A percentile compares a stretch with the other conserved stretches of the same genome.
These are phyloP conservation scores for Rhinichthys osculus DNA, from an alignment of 2,797 vertebrate genomes.

Conservation along the genomic window DNA sequence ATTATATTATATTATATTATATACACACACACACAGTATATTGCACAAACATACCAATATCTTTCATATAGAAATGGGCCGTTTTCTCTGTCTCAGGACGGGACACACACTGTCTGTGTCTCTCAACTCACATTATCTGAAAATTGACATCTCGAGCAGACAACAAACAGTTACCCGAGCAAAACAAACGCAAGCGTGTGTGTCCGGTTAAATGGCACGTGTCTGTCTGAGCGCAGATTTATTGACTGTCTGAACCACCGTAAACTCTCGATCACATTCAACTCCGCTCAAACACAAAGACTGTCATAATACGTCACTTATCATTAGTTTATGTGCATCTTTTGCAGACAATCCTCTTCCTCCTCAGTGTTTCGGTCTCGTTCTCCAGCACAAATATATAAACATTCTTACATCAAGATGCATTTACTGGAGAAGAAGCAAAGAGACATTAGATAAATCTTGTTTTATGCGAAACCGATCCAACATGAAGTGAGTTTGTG, in stretches of 20 bases:
- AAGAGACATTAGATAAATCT: background rate
- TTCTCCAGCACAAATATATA: background rate
- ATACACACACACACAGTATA: background rate
- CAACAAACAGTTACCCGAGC: slow-evolving; percentile 78
- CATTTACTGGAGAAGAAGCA: background rate
- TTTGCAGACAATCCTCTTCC: no score
- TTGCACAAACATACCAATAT: background rate
- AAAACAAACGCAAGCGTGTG: slow-evolving; percentile 71
- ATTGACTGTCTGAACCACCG: slow-evolving; percentile 56
- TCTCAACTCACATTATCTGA: slow-evolving; percentile 74
- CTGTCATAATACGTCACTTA: background rate
- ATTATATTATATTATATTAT: no score
- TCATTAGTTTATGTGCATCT: background rate
- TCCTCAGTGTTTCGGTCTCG: background rate
- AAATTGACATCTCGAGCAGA: slow-evolving; percentile 75
- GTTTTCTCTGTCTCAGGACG: background rate
- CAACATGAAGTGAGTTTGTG: background rate
- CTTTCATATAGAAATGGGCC: no score
- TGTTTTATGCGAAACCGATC: background rate
- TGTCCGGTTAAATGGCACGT: slow-evolving; percentile 75
- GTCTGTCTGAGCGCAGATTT: slow-evolving; percentile 69
- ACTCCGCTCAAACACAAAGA: background rate
- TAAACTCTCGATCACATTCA: slow-evolving; percentile 24
- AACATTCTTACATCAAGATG: background rate
- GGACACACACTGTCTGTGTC: slow-evolving; percentile 5